Evolutionary conservation across 2,888 invertebrate species (phyloP).

Genomic region (Mythimna vitellina): DNA sequence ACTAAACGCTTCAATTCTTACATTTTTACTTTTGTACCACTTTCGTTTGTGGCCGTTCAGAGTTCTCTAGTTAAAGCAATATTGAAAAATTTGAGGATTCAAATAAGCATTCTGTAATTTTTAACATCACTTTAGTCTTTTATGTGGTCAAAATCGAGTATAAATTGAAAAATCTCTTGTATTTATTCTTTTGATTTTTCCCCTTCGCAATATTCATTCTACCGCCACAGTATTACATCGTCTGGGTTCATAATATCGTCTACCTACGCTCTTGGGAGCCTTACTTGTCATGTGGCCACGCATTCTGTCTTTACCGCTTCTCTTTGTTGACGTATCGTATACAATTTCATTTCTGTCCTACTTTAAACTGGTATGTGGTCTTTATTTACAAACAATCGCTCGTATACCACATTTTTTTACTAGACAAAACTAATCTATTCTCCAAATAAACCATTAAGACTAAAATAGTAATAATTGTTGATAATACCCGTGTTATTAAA

Average conservation of each 20-base stretch:
- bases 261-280: constrained; percentile 71
- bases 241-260: constrained; percentile 69
- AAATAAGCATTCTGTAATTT: not conserved
- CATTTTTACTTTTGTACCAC: not conserved
- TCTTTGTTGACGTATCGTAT: constrained; percentile 38
- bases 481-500: constrained; percentile 25
- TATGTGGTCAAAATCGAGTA: not conserved
- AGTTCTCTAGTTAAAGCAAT: not conserved
- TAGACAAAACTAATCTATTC: not conserved
- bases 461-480: constrained; percentile 23
- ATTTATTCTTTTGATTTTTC: constrained; percentile 10
- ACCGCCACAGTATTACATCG: constrained; percentile 48
- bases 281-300: constrained; percentile 68
- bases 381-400: constrained; percentile 44
- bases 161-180: constrained; percentile 12
- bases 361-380: constrained; percentile 32
- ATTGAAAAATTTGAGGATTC: constrained; percentile 12
- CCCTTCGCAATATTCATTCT: constrained; percentile 22
- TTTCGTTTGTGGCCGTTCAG: not conserved
- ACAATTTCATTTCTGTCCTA: constrained; percentile 39
- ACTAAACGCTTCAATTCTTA: not conserved
- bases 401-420: constrained; percentile 11
- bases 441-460: constrained; percentile 19
- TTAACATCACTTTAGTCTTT: not conserved
- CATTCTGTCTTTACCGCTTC: constrained; percentile 48